Evolutionary conservation across 2,113 vertebrate species (phyloP).

Genomic region (Falcunculus frontatus): DNA sequence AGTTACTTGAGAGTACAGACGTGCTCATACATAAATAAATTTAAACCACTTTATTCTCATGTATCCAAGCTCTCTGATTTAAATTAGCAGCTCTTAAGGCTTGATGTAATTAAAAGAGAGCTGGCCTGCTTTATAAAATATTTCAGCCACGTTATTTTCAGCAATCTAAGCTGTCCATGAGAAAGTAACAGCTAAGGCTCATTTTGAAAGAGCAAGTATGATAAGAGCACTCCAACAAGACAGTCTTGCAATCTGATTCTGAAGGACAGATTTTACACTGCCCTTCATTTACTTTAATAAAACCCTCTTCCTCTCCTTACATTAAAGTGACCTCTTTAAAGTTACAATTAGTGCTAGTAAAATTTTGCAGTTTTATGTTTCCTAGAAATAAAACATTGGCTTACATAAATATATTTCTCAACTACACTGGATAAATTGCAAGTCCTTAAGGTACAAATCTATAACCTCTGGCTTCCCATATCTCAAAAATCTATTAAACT

Average conservation of each 20-base stretch:
- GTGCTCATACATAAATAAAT: not conserved
- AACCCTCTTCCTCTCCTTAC: not conserved
- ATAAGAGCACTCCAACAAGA: not conserved
- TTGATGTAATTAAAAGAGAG: slow-evolving; percentile 3
- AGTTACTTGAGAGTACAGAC: not conserved
- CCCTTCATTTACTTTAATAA: not conserved
- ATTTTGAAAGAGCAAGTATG: not conserved
- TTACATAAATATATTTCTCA: not conserved
- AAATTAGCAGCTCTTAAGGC: not conserved
- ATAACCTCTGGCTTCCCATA: not conserved
- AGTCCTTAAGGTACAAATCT: not conserved
- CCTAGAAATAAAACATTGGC: not conserved
- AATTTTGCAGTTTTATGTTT: not conserved
- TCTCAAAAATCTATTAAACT: not conserved
- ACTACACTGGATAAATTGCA: not conserved
- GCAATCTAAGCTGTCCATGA: not conserved
- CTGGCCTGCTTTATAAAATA: not conserved
- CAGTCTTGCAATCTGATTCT: not conserved
- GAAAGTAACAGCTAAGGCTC: not conserved
- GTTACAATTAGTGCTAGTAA: not conserved
- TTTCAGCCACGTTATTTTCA: not conserved
- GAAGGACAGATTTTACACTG: not conserved
- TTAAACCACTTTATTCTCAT: not conserved
- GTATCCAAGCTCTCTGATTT: not conserved
- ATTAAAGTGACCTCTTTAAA: not conserved